These are phyloP conservation scores for Girardinichthys multiradiatus DNA, from an alignment of 2,113 vertebrate genomes.

Conservation along the genomic window DNA sequence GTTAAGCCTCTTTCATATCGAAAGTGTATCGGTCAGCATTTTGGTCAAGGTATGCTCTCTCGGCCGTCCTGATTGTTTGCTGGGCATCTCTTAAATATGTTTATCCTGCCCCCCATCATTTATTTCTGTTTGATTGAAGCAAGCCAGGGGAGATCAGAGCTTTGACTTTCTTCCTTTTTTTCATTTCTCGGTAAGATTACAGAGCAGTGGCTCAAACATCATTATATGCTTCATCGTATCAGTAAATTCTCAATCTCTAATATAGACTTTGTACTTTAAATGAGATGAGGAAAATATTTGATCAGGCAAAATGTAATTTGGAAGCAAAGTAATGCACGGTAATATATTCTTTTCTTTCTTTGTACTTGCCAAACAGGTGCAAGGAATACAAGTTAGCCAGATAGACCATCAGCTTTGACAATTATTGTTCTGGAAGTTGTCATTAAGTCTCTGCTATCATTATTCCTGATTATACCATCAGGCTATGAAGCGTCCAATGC, in stretches of 20 bases:
- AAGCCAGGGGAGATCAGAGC: conserved; percentile 48
- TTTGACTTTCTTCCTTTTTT: conserved; percentile 26
- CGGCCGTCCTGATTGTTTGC: conserved; percentile 56
- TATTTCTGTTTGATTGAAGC: conserved; percentile 62
- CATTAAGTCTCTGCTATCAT: neutral
- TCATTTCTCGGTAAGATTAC: conserved; percentile 45
- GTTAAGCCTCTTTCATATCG: conserved; percentile 66
- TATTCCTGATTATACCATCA: neutral
- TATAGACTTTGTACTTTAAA: conserved; percentile 4
- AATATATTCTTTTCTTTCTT: neutral
- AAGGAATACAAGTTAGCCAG: conserved; percentile 12
- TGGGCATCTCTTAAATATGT: conserved; percentile 53
- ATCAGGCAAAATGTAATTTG: conserved; percentile 8
- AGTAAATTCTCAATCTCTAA: conserved; percentile 21
- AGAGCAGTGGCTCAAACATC: conserved; percentile 36
- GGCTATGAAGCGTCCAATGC: neutral
- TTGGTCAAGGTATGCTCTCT: conserved; percentile 67
- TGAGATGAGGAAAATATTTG: conserved; percentile 26
- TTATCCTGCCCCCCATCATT: conserved; percentile 53
- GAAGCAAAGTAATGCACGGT: neutral
- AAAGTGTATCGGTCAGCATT: conserved; percentile 71
- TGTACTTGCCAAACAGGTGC: neutral
- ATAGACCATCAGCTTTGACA: neutral
- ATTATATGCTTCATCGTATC: conserved; percentile 37
- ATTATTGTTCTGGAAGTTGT: neutral